A percentile compares a stretch with the other conserved stretches of the same genome.
Conservation (phyloP, 2,113 vertebrate species). For the Varanus salvator region DNA sequence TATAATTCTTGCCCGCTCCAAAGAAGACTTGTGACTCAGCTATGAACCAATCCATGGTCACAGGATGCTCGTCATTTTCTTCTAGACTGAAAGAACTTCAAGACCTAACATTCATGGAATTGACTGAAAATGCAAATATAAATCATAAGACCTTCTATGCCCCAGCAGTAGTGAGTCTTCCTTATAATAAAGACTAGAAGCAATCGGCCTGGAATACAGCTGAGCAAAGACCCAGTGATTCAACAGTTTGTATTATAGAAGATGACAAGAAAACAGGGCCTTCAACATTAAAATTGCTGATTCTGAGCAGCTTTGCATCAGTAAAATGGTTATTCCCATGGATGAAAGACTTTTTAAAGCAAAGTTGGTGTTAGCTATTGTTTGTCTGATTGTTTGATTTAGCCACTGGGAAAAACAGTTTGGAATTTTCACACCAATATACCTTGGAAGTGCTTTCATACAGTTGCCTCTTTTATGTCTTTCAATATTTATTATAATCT, state of each 20-base stretch:
- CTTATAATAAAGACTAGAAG: not conserved
- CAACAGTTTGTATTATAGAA: not conserved
- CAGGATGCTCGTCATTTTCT: not conserved
- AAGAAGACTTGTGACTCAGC: not conserved
- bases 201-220: not conserved
- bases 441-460: constrained; percentile 12
- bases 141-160: not conserved
- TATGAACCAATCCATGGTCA: not conserved
- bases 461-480: constrained; percentile 13
- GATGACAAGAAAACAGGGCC: not conserved
- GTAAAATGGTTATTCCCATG: not conserved
- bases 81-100: not conserved
- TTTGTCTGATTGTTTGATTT: not conserved
- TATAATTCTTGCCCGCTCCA: not conserved
- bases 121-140: not conserved
- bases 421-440: not conserved
- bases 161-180: not conserved
- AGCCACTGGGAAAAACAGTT: not conserved
- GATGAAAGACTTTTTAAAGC: constrained; percentile 4
- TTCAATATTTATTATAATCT: constrained; percentile 61
- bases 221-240: not conserved
- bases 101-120: not conserved
- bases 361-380: not conserved
- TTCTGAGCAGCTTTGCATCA: not conserved
- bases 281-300: not conserved